Evolutionary conservation across 2,113 vertebrate genomes (phyloP).

Genomic region (Solenodon paradoxus): DNA sequence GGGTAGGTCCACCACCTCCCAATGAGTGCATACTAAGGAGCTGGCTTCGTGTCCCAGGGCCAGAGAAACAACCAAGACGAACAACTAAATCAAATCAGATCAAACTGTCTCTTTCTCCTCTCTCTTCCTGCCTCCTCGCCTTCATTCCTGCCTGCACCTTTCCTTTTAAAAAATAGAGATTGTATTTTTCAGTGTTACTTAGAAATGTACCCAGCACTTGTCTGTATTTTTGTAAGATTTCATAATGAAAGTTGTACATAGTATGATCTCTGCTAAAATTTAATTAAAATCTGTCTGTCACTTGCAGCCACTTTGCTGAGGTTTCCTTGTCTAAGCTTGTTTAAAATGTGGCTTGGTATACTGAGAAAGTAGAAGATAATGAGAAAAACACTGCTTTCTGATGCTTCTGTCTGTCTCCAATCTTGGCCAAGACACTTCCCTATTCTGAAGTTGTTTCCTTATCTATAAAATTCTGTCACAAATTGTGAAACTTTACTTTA

Average conservation of each 20-base stretch:
- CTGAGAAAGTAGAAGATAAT: slow-evolving; percentile 22
- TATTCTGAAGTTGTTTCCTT: background rate
- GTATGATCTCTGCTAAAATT: background rate
- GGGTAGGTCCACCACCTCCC: too few species aligned
- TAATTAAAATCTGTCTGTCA: slow-evolving; percentile 1
- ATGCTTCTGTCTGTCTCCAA: background rate
- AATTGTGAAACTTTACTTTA: slow-evolving; percentile 16
- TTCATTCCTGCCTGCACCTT: too few species aligned
- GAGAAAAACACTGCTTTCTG: background rate
- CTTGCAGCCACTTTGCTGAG: background rate
- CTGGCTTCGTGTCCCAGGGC: too few species aligned
- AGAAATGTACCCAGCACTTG: background rate
- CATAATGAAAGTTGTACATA: slow-evolving; percentile 22
- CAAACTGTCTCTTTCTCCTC: too few species aligned
- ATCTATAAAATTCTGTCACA: background rate
- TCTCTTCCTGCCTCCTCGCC: too few species aligned
- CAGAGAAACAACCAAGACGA: too few species aligned
- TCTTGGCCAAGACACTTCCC: background rate
- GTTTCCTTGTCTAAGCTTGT: background rate
- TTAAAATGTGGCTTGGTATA: background rate
- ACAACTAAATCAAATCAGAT: too few species aligned
- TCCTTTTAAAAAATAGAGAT: too few species aligned
- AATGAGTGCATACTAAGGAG: too few species aligned
- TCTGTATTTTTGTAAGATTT: slow-evolving; percentile 21
- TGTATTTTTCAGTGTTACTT: background rate